Percentiles rank a stretch among this genome's conserved stretches.
Conservation (phyloP, 1,140 invertebrate genomes). For the Drosophila malerkotliana region DNA sequence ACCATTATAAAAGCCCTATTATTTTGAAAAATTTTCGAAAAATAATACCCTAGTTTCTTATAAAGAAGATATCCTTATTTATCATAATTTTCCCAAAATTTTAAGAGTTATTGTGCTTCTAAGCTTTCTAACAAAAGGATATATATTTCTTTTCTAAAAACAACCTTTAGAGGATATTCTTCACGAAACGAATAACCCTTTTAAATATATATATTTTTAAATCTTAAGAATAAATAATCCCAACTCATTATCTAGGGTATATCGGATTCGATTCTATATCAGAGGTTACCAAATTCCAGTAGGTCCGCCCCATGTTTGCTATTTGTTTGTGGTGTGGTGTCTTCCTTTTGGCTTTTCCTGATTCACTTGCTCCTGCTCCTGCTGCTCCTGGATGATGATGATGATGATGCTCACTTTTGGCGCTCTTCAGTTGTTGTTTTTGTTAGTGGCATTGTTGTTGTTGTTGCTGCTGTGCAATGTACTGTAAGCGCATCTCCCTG, state of each 20-base stretch:
- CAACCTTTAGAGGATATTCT: too few species aligned
- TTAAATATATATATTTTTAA: too few species aligned
- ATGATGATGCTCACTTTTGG: slow-evolving; percentile 65
- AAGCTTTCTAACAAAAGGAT: too few species aligned
- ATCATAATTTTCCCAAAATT: too few species aligned
- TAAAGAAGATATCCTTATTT: too few species aligned
- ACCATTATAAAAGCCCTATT: too few species aligned
- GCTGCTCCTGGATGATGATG: slow-evolving; percentile 38
- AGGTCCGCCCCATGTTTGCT: not conserved
- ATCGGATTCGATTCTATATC: not conserved
- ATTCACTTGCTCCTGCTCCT: slow-evolving; percentile 21
- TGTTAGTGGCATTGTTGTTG: slow-evolving; percentile 2
- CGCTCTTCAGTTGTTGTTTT: slow-evolving; percentile 51
- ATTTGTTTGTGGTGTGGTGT: not conserved
- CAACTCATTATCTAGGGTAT: not conserved
- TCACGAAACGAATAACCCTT: too few species aligned
- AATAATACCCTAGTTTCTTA: too few species aligned
- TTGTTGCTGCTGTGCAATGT: slow-evolving; percentile 72
- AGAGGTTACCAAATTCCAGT: not conserved
- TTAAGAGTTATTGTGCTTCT: too few species aligned
- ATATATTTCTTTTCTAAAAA: too few species aligned
- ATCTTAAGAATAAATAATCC: too few species aligned
- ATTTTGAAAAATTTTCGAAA: too few species aligned
- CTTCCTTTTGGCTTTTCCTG: slow-evolving; percentile 25
- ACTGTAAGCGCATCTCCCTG: slow-evolving; percentile 73